Evolutionary conservation across 2,888 invertebrate genomes (phyloP).

Genomic region (Tanypteryx hageni): DNA sequence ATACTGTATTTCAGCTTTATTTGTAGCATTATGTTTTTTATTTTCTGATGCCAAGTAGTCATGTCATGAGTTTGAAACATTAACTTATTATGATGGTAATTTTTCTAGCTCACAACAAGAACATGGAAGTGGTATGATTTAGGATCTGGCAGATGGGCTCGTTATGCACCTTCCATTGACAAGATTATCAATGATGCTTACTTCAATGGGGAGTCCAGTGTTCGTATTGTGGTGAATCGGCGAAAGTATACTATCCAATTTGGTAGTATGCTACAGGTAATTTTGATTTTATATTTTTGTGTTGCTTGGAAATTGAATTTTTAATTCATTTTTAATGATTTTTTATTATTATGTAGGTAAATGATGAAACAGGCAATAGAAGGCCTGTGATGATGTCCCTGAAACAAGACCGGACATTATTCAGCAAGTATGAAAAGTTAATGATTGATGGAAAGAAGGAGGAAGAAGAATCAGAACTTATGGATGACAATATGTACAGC

Average conservation of each 20-base stretch:
- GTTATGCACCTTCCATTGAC: constrained; percentile 84
- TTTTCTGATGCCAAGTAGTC: no score
- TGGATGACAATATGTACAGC: constrained; percentile 24
- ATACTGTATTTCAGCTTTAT: constrained; percentile 67
- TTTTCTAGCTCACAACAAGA: constrained; percentile 76
- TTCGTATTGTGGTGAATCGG: constrained; percentile 84
- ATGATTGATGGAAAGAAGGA: constrained; percentile 65
- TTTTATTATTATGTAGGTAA: constrained; percentile 74
- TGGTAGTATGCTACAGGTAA: constrained; percentile 86
- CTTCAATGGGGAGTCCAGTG: constrained; percentile 82
- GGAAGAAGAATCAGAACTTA: constrained; percentile 66
- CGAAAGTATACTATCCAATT: constrained; percentile 87
- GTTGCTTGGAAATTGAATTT: not conserved
- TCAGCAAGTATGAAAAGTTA: constrained; percentile 30
- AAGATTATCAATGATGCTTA: constrained; percentile 88
- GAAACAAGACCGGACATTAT: constrained; percentile 71
- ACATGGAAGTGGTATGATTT: constrained; percentile 92
- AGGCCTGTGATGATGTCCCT: constrained; percentile 85
- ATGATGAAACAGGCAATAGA: constrained; percentile 89
- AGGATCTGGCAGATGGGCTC: constrained; percentile 87
- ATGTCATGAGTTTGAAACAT: no score
- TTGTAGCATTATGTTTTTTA: not conserved
- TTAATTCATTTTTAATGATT: not conserved
- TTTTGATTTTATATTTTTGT: not conserved
- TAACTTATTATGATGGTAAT: not conserved